Base-by-base conservation (phyloP, 1,140 invertebrate species). In the Hylaeus anthracinus region DNA sequence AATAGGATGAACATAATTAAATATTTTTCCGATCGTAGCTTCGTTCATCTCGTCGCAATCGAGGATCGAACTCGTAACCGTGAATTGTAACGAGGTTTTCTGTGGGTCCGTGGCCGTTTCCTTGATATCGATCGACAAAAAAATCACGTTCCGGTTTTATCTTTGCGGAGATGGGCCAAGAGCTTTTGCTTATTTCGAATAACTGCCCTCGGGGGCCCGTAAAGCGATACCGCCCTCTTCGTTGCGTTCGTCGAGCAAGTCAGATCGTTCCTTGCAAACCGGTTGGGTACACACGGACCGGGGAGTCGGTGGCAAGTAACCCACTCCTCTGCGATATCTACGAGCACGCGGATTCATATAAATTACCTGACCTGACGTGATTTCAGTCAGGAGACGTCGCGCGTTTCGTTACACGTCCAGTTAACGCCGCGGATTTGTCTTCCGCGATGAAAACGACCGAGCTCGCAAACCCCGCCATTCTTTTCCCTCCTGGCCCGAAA, bases 351-450 rank as follows among this genome's bases (percentile, higher is more conserved):
- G 74, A 81, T 81, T 81, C 79, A 53, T 81, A 81, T 77, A 81
- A 81, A 81, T 81, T 81, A 84, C 39, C 12, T n/a, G 72, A 39
- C 12, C 41, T 56, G 60, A 74, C 81, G 83, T 73, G 79, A 76
- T 81, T 77, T 81, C 79, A 45, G 43, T 37, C n/a, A 61, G 12
- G 55, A 37, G 2, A 37, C 12, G 61, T 53, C 55, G 37, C 63
- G 15, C 55, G 60, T 79, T 82, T 79, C 76, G 75, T 82, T 82
- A 61, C 81, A 67, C 69, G 76, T 79, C 69, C 67, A 48, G 69
- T 82, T 82, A 82, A 82, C 81, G 55, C 69, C 67, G 63, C 14
- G 63, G 76, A 79, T 82, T 79, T 82, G 75, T 72, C 75, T 79
- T 67, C 39, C 39, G 8, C 61, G 69, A 66, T 55, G 69, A 79